These are phyloP conservation scores for Peromyscus californicus DNA, from an alignment of 2,113 vertebrate species.

Conservation along the genomic window DNA sequence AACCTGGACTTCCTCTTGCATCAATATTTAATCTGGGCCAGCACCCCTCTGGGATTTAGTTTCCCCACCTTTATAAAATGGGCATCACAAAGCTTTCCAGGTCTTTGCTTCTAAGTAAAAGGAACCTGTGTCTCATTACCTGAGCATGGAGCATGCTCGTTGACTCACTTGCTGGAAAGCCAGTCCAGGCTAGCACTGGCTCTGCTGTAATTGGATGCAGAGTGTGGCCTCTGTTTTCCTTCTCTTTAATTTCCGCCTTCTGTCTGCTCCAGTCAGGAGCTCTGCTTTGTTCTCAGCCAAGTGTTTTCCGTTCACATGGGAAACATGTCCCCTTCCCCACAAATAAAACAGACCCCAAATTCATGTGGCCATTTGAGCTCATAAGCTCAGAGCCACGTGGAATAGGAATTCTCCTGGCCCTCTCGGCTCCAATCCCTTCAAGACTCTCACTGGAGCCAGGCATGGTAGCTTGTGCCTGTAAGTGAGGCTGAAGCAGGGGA, in stretches of 20 bases:
- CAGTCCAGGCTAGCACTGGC: background rate
- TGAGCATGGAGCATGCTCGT: background rate
- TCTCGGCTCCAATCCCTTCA: background rate
- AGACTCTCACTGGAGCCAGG: background rate
- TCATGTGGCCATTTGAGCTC: background rate
- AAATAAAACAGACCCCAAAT: background rate
- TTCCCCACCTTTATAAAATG: background rate
- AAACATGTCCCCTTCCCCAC: background rate
- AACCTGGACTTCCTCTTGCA: background rate
- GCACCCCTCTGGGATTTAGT: background rate
- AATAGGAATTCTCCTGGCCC: too few relatives aligned
- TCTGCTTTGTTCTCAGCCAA: constrained; percentile 2
- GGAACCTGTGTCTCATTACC: too few relatives aligned
- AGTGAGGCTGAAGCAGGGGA: background rate
- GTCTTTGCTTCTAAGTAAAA: background rate
- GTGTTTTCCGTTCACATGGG: background rate
- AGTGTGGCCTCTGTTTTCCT: background rate
- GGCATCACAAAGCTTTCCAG: background rate
- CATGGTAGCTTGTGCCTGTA: background rate
- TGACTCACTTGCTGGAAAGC: background rate
- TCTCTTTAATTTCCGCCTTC: background rate
- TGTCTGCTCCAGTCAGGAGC: background rate
- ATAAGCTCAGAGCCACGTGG: background rate
- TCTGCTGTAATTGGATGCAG: background rate
- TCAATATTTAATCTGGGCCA: background rate